These are phyloP conservation scores for Alectoris magna DNA, from an alignment of 2,797 vertebrate genomes.

Conservation along the genomic window DNA sequence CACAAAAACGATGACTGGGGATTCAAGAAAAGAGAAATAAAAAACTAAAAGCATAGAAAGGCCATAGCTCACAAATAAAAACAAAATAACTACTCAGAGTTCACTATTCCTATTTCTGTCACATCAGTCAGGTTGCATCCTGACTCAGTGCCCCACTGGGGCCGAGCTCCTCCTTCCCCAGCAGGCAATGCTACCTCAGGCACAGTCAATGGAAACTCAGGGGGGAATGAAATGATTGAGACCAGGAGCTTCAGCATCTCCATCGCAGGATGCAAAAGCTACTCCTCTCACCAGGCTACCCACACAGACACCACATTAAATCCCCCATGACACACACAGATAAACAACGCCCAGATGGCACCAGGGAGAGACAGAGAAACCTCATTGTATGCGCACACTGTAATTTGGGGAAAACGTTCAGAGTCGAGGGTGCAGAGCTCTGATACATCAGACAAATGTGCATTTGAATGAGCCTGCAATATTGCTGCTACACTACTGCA, in stretches of 20 bases:
- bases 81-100: not conserved
- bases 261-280: not conserved
- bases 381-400: not conserved
- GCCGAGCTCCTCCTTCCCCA: not conserved
- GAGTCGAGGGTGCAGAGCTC: not conserved
- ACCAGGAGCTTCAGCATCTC: not conserved
- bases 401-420: slow-evolving; percentile 2
- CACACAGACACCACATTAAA: slow-evolving; percentile 26
- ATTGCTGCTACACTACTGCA: not conserved
- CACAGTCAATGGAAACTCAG: not conserved
- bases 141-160: not conserved
- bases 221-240: not conserved
- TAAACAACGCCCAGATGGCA: slow-evolving; percentile 36
- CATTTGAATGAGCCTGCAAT: not conserved
- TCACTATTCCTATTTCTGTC: not conserved
- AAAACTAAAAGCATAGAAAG: not conserved
- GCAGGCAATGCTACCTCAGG: not conserved
- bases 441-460: slow-evolving; percentile 33
- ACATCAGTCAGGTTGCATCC: not conserved
- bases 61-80: not conserved
- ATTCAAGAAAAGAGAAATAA: not conserved
- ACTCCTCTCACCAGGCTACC: not conserved
- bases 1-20: not conserved
- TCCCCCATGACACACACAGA: slow-evolving; percentile 13
- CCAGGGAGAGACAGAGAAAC: slow-evolving; percentile 12